Evolutionary conservation across 1,140 invertebrate genomes (phyloP).

Genomic region (Bombus fervidus): DNA sequence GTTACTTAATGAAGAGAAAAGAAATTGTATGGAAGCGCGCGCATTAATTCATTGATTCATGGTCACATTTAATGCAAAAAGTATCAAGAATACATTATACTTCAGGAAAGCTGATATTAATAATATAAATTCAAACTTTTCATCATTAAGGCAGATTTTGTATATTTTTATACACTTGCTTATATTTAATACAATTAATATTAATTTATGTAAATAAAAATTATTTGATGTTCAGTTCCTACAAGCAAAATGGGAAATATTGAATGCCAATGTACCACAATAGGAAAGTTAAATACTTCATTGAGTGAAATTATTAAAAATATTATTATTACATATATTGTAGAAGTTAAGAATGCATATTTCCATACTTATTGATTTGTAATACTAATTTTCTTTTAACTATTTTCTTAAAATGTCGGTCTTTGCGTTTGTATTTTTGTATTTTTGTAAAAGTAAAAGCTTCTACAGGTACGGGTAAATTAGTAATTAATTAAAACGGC

Average conservation of each 20-base stretch:
- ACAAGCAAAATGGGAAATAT: constrained; percentile 53
- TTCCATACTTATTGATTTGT: neutral
- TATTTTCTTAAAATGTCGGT: neutral
- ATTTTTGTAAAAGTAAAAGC: neutral
- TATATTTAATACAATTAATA: neutral
- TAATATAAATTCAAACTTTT: constrained; percentile 49
- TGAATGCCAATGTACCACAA: constrained; percentile 30
- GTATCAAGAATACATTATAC: neutral
- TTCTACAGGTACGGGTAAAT: neutral
- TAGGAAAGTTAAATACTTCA: constrained; percentile 35
- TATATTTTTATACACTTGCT: neutral
- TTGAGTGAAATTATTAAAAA: constrained; percentile 63
- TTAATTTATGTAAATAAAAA: neutral
- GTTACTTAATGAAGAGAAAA: constrained; percentile 10
- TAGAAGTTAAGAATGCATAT: constrained; percentile 53
- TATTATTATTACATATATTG: constrained; percentile 50
- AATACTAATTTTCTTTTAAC: neutral
- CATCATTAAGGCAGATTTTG: constrained; percentile 54
- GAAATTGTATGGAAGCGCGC: constrained; percentile 42
- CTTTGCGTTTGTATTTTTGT: constrained; percentile 9
- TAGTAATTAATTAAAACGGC: no score
- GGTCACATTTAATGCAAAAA: neutral
- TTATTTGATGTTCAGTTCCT: constrained; percentile 62
- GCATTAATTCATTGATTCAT: constrained; percentile 30
- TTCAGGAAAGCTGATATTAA: constrained; percentile 49